Evolutionary conservation across 2,888 invertebrate genomes (phyloP).

Genomic region (Tipula unca): DNA sequence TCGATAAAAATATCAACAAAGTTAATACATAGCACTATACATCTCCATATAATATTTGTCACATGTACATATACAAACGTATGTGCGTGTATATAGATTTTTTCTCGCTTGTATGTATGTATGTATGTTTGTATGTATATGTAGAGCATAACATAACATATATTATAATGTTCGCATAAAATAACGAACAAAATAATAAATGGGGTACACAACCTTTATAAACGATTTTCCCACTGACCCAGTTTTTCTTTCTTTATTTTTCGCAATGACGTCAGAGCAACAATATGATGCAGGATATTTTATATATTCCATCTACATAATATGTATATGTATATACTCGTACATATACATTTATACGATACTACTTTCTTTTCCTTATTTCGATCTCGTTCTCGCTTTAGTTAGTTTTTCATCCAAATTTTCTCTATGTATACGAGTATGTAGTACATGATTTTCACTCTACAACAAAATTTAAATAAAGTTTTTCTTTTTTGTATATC

Average conservation of each 20-base stretch:
- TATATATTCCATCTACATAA: neutral
- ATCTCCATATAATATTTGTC: neutral
- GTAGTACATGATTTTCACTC: neutral
- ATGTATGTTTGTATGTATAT: neutral
- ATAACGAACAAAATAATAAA: neutral
- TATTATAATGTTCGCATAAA: neutral
- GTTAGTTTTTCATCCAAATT: neutral
- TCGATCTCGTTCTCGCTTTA: neutral
- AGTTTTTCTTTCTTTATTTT: slow-evolving; percentile 23
- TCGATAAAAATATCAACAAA: neutral
- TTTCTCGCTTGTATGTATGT: neutral
- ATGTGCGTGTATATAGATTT: neutral
- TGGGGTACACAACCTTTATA: slow-evolving; percentile 20
- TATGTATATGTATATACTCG: no score
- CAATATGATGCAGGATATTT: slow-evolving; percentile 16
- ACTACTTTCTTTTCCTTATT: neutral
- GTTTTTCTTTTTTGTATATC: no score
- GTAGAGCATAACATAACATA: neutral
- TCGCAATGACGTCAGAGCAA: slow-evolving; percentile 26
- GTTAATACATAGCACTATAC: neutral
- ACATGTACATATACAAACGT: neutral
- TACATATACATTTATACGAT: no score
- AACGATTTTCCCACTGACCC: slow-evolving; percentile 27
- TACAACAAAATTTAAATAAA: neutral
- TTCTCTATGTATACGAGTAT: neutral